Base-by-base conservation (phyloP, 2,113 vertebrate genomes). In the Glaucomys volans region DNA sequence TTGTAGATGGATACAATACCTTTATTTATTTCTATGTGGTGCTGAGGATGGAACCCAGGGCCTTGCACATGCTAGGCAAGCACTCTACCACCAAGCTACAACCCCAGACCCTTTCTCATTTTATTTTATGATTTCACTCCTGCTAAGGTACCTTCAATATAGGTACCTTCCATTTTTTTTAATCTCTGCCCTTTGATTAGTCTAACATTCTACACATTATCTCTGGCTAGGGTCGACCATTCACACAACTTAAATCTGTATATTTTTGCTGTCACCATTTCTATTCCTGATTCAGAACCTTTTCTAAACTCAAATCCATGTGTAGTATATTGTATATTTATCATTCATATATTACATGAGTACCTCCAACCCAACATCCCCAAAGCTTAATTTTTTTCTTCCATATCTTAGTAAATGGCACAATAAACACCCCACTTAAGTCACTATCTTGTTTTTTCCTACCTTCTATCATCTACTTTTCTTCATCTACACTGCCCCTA, bases 271-370 rank as follows among this genome's bases (percentile, higher is more conserved):
- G 12, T 35, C 40, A 28, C 75, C 22, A 72, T 82, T 92, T 94
- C 6, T 66, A 67, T 74, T 87, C 18, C n/a, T 90, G 52, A 92
- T 79, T 40, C 40, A 54, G 44, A 79, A 59, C n/a, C 47, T 94
- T 52, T 85, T 89, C 59, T 82, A 87, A 67, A 50, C 18, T 89
- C 62, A 92, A 88, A 83, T 32, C 11, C 64, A 47, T 59, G 4
- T 77, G 47, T 24, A 90, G 59, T 83, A 83, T 90, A 83, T 37
- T 32, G 40, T 92, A 44, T 72, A 66, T 83, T 83, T 95, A 90
- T 6, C 40, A 80, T 52, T 44, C 84, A 81, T 6, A 71, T 85
- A 95, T 75, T 71, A 88, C 44, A 40, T 44, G 35, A 12, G 8
- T 30, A 69, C 42, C 20, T 91, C 57, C 84, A 95, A 88, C 24